Evolutionary conservation across 1,140 invertebrate species (phyloP).

Genomic region (Macrobrachium rosenbergii): DNA sequence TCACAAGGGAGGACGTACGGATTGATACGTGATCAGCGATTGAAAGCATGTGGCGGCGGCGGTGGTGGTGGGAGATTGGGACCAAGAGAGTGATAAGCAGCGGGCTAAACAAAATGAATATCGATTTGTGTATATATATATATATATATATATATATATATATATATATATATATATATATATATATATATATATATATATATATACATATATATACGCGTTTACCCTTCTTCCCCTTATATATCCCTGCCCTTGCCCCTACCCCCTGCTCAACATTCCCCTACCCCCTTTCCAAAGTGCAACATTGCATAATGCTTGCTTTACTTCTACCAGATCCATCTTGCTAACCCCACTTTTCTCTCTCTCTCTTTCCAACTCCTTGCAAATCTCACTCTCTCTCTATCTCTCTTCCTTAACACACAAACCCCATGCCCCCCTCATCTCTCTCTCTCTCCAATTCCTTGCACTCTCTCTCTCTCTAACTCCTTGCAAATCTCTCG

Average conservation of each 20-base stretch:
- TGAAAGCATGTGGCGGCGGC: no score
- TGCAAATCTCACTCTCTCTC: constrained; percentile 1
- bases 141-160: neutral
- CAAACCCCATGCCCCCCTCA: neutral
- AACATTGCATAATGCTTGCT: neutral
- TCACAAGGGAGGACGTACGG: no score
- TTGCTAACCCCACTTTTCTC: no score
- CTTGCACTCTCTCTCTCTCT: no score
- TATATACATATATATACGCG: neutral
- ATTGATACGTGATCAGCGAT: no score
- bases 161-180: constrained; percentile 4
- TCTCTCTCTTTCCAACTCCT: neutral
- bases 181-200: constrained; percentile 8
- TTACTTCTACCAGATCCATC: neutral
- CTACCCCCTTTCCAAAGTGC: neutral
- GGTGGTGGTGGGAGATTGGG: no score
- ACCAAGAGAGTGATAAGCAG: no score
- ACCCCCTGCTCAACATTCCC: neutral
- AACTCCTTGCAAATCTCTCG: neutral
- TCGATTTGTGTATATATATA: neutral
- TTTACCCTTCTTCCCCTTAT: neutral
- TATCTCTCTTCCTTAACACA: neutral
- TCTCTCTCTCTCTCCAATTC: constrained; percentile 10
- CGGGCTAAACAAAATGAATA: neutral
- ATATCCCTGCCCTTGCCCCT: neutral